These are phyloP conservation scores for Nemotelus pantherinus DNA, from an alignment of 2,888 invertebrate genomes.

Conservation along the genomic window DNA sequence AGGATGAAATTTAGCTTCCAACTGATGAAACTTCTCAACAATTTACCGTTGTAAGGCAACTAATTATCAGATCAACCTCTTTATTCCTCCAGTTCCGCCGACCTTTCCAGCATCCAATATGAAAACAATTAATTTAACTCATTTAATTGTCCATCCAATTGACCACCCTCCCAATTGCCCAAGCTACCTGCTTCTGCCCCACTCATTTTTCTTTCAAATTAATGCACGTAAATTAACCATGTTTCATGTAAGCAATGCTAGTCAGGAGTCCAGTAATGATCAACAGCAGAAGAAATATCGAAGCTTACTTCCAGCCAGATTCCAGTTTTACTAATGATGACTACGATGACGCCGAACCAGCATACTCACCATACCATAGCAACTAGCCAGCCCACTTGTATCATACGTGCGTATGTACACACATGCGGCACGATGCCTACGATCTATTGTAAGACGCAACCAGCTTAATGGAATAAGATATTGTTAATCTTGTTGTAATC, in stretches of 20 bases:
- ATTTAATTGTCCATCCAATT: conserved; percentile 10
- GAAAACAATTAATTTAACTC: conserved; percentile 9
- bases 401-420: no score
- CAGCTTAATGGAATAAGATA: conserved; percentile 21
- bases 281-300: neutral
- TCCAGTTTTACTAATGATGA: conserved; percentile 10
- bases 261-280: neutral
- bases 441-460: neutral
- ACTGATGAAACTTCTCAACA: no score
- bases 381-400: no score
- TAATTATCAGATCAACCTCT: no score
- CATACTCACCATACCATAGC: no score
- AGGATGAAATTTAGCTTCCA: no score
- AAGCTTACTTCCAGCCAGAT: neutral
- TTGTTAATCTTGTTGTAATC: conserved; percentile 34
- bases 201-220: neutral
- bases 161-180: neutral
- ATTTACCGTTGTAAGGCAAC: no score
- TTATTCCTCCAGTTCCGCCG: no score
- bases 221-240: neutral
- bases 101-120: neutral
- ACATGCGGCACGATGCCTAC: no score
- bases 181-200: neutral
- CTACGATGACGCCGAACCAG: neutral
- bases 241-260: neutral